phyloP scores from a whole-genome alignment of 2,888 invertebrate species.

The Drosophila prolongata region DNA sequence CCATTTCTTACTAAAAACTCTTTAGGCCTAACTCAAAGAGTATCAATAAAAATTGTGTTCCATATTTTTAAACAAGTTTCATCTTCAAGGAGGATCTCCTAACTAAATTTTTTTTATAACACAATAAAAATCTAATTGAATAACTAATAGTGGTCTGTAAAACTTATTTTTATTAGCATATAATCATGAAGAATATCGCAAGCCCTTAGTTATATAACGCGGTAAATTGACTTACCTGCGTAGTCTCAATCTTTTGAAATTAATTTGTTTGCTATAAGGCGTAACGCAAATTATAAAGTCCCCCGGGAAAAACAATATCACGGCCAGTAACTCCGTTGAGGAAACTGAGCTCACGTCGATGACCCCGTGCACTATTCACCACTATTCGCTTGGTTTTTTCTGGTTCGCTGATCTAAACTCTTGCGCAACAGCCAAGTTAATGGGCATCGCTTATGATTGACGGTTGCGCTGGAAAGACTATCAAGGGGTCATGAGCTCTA shows the following conservation, averaged over 20 bases:
- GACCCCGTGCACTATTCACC: slow-evolving; percentile 59
- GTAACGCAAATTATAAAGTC: slow-evolving; percentile 48
- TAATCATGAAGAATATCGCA: background rate
- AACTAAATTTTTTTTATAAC: background rate
- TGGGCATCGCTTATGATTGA: slow-evolving; percentile 64
- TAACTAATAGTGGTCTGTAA: background rate
- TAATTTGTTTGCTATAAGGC: slow-evolving; percentile 55
- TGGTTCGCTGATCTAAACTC: slow-evolving; percentile 59
- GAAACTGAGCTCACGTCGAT: slow-evolving; percentile 56
- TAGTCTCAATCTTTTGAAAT: slow-evolving; percentile 44
- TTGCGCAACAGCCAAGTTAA: slow-evolving; percentile 62
- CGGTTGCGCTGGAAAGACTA: slow-evolving; percentile 49
- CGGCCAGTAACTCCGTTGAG: slow-evolving; percentile 31
- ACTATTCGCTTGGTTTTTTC: slow-evolving; percentile 44
- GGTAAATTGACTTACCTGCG: slow-evolving; percentile 19
- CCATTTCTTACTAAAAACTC: too few species aligned
- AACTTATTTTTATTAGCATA: slow-evolving; percentile 1
- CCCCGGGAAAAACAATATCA: slow-evolving; percentile 32
- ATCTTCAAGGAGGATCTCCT: too few species aligned
- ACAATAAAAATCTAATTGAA: too few species aligned
- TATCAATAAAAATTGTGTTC: too few species aligned
- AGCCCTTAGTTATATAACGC: slow-evolving; percentile 8
- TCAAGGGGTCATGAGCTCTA: slow-evolving; percentile 72
- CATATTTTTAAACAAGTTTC: too few species aligned
- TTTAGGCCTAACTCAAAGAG: too few species aligned